Evolutionary conservation across 92 coral and sea anemone genomes (phyloP).

Genomic region (Anthopleura xanthogrammica): DNA sequence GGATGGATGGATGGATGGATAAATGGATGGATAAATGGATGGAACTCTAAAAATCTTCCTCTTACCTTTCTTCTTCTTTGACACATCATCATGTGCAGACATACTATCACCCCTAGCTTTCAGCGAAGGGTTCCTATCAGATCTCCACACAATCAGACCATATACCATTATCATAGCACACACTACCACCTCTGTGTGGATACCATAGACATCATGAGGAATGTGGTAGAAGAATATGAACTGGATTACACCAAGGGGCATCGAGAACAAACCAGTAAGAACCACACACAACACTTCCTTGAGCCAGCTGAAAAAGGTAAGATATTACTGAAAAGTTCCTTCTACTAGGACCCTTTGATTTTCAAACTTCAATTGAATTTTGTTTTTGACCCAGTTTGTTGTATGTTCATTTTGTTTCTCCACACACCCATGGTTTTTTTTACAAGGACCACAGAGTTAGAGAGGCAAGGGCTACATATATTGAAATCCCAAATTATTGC

Average conservation of each 20-base stretch:
- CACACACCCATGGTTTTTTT: not conserved
- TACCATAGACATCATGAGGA: slow-evolving; percentile 37
- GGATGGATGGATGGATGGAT: not conserved
- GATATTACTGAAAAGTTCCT: too few relatives aligned
- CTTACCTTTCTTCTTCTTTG: slow-evolving; percentile 4
- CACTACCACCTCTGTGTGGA: slow-evolving; percentile 37
- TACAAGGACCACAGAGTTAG: too few relatives aligned
- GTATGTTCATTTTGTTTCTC: too few relatives aligned
- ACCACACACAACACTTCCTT: slow-evolving; percentile 22
- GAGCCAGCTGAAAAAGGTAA: slow-evolving; percentile 15
- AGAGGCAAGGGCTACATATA: too few relatives aligned
- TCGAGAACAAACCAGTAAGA: slow-evolving; percentile 31
- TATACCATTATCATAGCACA: slow-evolving; percentile 26
- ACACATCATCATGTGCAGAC: not conserved
- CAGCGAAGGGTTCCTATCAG: slow-evolving; percentile 26
- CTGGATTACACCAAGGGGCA: slow-evolving; percentile 41
- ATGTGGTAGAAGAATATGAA: slow-evolving; percentile 31
- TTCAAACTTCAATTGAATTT: too few relatives aligned
- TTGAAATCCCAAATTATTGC: too few relatives aligned
- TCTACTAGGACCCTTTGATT: too few relatives aligned
- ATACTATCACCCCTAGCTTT: slow-evolving; percentile 10
- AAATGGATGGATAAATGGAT: not conserved
- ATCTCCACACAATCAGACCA: slow-evolving; percentile 31
- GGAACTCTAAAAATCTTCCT: not conserved
- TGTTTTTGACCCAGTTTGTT: too few relatives aligned